Evolutionary conservation across 2,113 vertebrate species (phyloP).

Genomic region (Cyprinus carpio): DNA sequence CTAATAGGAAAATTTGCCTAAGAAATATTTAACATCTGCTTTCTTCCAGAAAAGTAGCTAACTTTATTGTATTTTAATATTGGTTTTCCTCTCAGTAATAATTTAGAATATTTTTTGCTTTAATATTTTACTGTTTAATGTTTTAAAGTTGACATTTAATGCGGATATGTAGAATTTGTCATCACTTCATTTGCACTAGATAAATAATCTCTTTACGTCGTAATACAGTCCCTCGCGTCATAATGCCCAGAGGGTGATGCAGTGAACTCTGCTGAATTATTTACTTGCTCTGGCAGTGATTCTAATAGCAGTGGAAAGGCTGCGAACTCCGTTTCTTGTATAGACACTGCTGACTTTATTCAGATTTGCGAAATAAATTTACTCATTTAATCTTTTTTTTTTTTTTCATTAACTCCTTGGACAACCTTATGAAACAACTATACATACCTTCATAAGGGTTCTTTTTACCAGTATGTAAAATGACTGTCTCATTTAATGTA

Average conservation of each 20-base stretch:
- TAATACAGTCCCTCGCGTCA: background rate
- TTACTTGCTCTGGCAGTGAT: background rate
- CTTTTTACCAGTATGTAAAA: no score
- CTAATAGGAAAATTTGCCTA: background rate
- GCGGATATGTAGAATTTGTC: background rate
- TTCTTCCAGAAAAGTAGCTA: background rate
- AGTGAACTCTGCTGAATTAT: background rate
- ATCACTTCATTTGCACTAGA: background rate
- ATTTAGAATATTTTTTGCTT: background rate
- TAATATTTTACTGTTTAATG: no score
- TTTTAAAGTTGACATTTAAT: background rate
- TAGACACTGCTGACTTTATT: background rate
- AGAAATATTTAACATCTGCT: background rate
- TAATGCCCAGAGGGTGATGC: slow-evolving; percentile 16
- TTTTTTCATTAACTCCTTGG: background rate
- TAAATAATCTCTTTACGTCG: background rate
- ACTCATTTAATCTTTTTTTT: no score
- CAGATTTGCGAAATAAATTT: background rate
- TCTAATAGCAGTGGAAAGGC: background rate
- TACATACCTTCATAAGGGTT: background rate
- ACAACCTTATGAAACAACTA: background rate
- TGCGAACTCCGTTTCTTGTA: background rate
- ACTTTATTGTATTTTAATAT: background rate
- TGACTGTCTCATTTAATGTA: no score
- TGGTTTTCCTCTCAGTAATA: background rate